Conservation (phyloP, 1,140 invertebrate species). For the Cotesia vestalis region DNA sequence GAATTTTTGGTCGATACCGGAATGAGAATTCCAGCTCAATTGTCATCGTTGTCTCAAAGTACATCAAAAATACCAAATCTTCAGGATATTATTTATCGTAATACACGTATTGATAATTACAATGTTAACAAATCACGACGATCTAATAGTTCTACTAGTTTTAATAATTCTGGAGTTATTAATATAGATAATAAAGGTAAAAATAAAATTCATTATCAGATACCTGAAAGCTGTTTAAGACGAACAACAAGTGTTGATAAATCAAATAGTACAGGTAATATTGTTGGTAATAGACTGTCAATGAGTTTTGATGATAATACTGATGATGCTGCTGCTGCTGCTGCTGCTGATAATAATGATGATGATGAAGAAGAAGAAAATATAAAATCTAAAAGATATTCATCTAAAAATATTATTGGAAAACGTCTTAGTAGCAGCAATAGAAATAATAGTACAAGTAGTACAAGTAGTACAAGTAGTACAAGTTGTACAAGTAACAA, state of each 20-base stretch:
- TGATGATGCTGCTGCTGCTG: too few species aligned
- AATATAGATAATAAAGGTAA: slow-evolving; percentile 41
- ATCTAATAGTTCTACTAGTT: slow-evolving; percentile 33
- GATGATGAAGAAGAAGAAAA: too few species aligned
- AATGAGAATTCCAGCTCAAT: slow-evolving; percentile 61
- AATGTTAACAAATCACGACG: slow-evolving; percentile 26
- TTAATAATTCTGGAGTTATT: neutral
- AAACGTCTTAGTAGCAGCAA: neutral
- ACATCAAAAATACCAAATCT: slow-evolving; percentile 58
- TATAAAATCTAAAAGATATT: slow-evolving; percentile 40
- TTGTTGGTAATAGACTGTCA: slow-evolving; percentile 37
- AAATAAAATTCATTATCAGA: slow-evolving; percentile 51
- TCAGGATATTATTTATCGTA: slow-evolving; percentile 54
- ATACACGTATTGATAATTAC: slow-evolving; percentile 43
- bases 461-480: too few species aligned
- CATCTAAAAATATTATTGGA: too few species aligned
- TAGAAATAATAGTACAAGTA: slow-evolving; percentile 12
- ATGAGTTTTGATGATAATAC: slow-evolving; percentile 51
- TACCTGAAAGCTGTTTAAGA: slow-evolving; percentile 55
- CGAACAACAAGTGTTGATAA: slow-evolving; percentile 42
- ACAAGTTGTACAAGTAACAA: neutral
- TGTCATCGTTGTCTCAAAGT: slow-evolving; percentile 51
- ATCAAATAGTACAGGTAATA: neutral
- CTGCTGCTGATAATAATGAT: too few species aligned
- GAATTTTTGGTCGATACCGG: slow-evolving; percentile 68